A percentile compares a stretch with the other conserved stretches of the same genome.
Evolutionary conservation across 2,113 vertebrate genomes (phyloP).

Genomic region (Ctenomys sociabilis): DNA sequence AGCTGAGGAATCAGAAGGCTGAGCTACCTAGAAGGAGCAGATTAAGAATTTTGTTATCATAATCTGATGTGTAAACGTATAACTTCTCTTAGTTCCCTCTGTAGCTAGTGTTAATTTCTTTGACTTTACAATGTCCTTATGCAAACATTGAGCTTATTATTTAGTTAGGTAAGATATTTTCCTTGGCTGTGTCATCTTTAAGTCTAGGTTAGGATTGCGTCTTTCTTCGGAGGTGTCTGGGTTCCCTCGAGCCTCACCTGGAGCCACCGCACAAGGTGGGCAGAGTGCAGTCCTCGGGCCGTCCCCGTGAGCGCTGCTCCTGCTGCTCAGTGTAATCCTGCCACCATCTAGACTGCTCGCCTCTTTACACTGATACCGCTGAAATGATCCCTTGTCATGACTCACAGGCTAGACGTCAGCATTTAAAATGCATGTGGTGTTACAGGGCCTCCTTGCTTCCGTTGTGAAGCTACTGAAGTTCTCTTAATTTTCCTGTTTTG

Average conservation of each 20-base stretch:
- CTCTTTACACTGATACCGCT: background rate
- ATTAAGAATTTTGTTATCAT: background rate
- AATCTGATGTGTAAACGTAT: background rate
- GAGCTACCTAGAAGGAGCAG: background rate
- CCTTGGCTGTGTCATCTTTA: background rate
- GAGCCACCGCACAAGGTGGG: background rate
- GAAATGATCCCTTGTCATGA: background rate
- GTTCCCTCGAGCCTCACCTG: background rate
- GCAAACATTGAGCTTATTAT: background rate
- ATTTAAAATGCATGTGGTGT: background rate
- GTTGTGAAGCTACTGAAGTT: background rate
- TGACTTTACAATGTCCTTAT: no score
- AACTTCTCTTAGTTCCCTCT: background rate
- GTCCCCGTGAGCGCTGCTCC: background rate
- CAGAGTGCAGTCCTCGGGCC: background rate
- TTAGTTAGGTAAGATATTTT: conserved; percentile 1
- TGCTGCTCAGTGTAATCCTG: background rate
- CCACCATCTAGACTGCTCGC: background rate
- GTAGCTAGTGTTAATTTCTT: conserved; percentile 19
- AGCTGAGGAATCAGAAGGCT: background rate
- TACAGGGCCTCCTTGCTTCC: background rate
- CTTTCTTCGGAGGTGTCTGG: background rate
- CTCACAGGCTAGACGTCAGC: background rate
- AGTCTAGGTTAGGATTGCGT: background rate
- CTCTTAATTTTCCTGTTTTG: background rate